Base-by-base conservation (phyloP, 2,797 vertebrate species). In the Cossypha dichroa region DNA sequence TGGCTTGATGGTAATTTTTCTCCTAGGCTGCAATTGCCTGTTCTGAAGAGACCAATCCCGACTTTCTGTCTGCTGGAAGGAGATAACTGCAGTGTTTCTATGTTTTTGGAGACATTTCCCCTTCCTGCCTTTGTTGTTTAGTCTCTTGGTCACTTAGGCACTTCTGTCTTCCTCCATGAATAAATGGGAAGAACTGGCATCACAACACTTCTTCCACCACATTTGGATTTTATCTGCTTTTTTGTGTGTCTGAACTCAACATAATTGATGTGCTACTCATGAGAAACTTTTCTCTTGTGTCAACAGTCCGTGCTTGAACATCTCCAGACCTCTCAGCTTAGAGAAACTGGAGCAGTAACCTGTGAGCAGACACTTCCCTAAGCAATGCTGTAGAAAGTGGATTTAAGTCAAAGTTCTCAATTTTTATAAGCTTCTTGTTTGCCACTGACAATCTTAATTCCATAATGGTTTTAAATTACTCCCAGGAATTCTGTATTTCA, bases 201-300 rank as follows among this genome's bases (percentile, higher is more conserved):
- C 36, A 21, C 21, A 49, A 3, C 0, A 0, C 13, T 80, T 64
- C 6, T 2, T 73, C 68, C 34, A 51, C 15, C 25, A 19, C 1
- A 9, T 58, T 64, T 14, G 45, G 9, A 13, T 11, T 60, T 21
- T 4, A 2, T 91, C 40, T 69, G 1, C 31, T 69, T 64, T 25
- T 36, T 54, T 6, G 5, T 10, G 5, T 34, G 4, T 31, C 25
- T 68, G n/a, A 81, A 54, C 7, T 29, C 34, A 75, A 23, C 26
- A 54, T 4, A 56, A 29, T 5, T 31, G 7, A 33, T 60, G 11
- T 29, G 15, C 14, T 69, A 15, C 11, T 19, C 56, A 7, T 48
- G 40, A 31, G 18, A 16, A 73, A 45, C 41, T 58, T 72, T 41
- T 2, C 10, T 60, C 40, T 72, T 59, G 31, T 74, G 85, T 54